phyloP scores from a whole-genome alignment of 2,888 invertebrate genomes.

The Caenorhabditis parvicauda region DNA sequence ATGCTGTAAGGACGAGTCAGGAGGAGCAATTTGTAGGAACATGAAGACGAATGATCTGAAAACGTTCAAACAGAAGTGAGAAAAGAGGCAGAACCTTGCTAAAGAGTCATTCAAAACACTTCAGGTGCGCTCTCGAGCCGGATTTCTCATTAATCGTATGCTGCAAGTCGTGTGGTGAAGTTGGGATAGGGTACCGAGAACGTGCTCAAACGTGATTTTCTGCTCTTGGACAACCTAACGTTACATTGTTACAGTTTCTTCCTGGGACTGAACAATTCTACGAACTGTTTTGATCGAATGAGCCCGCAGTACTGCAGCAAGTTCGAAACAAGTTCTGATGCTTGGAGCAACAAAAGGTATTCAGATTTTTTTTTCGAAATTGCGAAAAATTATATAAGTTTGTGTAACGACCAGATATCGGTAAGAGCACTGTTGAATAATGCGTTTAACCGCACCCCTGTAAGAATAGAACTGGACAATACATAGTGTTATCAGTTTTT shows the following conservation, averaged over 20 bases:
- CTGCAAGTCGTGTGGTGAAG: constrained; percentile 41
- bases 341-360: constrained; percentile 31
- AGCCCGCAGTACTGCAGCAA: constrained; percentile 32
- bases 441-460: too few relatives aligned
- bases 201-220: constrained; percentile 30
- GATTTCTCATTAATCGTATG: constrained; percentile 46
- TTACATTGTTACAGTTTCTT: constrained; percentile 32
- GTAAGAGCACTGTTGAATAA: too few relatives aligned
- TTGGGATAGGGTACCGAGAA: constrained; percentile 34
- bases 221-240: background rate
- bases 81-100: background rate
- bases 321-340: constrained; percentile 37
- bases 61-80: constrained; percentile 29
- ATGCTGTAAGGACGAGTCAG: constrained; percentile 45
- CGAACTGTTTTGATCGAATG: constrained; percentile 47
- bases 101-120: background rate
- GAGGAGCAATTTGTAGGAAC: constrained; percentile 42
- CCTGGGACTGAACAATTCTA: constrained; percentile 22
- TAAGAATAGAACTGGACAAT: too few relatives aligned
- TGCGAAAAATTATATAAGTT: background rate
- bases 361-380: background rate
- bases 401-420: background rate
- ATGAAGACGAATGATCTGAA: constrained; percentile 32
- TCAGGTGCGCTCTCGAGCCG: constrained; percentile 36
- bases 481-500: too few relatives aligned